Evolutionary conservation across 2,113 vertebrate species (phyloP).

Genomic region (Urocitellus parryii): DNA sequence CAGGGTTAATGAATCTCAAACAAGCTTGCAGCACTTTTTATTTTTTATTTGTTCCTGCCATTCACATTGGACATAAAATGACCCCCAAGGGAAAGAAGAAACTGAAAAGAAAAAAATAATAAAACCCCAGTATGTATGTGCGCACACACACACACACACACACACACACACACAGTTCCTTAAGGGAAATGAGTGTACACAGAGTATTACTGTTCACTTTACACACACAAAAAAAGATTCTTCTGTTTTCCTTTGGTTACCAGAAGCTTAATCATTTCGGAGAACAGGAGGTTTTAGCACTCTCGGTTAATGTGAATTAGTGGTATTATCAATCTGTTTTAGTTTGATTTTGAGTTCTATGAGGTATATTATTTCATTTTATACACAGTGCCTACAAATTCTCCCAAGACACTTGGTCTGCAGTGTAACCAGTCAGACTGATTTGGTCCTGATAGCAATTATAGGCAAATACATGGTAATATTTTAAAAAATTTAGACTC

Average conservation of each 20-base stretch:
- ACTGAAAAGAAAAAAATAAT: not conserved
- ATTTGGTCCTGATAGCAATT: constrained; percentile 14
- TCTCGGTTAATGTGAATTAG: not conserved
- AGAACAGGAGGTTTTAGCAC: not conserved
- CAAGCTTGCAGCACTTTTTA: not conserved
- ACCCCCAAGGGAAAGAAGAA: constrained; percentile 48
- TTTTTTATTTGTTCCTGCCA: not conserved
- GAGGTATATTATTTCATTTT: not conserved
- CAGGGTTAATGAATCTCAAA: constrained; percentile 53
- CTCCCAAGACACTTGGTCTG: not conserved
- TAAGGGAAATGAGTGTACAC: not conserved
- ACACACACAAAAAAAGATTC: not conserved
- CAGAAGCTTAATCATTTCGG: not conserved
- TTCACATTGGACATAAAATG: constrained; percentile 42
- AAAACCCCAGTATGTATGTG: not conserved
- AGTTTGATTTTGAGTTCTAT: not conserved
- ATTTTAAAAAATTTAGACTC: not conserved
- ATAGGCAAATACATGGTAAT: not conserved
- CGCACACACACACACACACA: too few species aligned
- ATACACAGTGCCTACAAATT: not conserved
- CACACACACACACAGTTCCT: not conserved
- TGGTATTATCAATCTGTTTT: not conserved
- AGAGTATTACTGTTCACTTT: not conserved
- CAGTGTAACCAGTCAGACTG: not conserved
- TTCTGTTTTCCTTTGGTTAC: constrained; percentile 50